A percentile compares a stretch with the other conserved stretches of the same genome.
Conservation (phyloP, 2,888 invertebrate species). For the Globia sparganii region DNA sequence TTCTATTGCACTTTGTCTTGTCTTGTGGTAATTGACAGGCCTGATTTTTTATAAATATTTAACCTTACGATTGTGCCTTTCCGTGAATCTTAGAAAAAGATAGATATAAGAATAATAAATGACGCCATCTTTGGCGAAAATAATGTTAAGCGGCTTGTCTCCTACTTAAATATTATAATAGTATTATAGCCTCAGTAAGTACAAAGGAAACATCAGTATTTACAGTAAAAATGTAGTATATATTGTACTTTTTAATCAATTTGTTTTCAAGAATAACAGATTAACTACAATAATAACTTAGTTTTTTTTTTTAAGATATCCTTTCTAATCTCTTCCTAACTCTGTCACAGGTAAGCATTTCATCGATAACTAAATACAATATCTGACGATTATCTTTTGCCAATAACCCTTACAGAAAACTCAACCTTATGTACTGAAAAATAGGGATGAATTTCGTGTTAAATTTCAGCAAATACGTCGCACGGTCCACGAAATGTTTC, state of each 20-base stretch:
- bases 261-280: constrained; percentile 39
- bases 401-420: constrained; percentile 60
- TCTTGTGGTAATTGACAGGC: no score
- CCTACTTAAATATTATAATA: constrained; percentile 10
- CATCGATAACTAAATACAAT: constrained; percentile 89
- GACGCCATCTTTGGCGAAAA: not conserved
- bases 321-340: constrained; percentile 66
- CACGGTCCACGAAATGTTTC: constrained; percentile 68
- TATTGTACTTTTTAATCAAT: constrained; percentile 22
- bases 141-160: constrained; percentile 1
- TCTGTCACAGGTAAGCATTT: constrained; percentile 71
- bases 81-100: not conserved
- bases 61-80: not conserved
- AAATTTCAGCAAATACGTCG: constrained; percentile 48
- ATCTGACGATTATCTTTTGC: constrained; percentile 85
- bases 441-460: constrained; percentile 48
- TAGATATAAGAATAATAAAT: not conserved
- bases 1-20: not conserved
- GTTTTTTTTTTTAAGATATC: not conserved
- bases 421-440: not conserved
- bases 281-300: constrained; percentile 25
- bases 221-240: constrained; percentile 13
- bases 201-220: constrained; percentile 34
- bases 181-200: not conserved
- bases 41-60: not conserved